Evolutionary conservation across 2,797 vertebrate genomes (phyloP).

Genomic region (Thamnophis elegans): DNA sequence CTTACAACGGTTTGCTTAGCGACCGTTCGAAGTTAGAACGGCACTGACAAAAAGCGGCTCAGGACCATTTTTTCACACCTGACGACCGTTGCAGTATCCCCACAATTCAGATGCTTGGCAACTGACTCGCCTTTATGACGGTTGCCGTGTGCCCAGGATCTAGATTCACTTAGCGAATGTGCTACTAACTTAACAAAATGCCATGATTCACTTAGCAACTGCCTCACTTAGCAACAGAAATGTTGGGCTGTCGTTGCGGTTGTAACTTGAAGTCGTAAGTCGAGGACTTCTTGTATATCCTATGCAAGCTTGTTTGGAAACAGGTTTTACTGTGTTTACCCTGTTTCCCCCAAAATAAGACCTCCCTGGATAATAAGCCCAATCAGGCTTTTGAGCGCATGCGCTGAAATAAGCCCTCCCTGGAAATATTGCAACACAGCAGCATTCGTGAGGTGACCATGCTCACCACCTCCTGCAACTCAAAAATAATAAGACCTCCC

Average conservation of each 20-base stretch:
- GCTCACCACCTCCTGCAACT: no score
- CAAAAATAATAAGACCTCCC: no score
- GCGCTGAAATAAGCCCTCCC: no score
- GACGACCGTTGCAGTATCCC: background rate
- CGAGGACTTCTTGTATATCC: background rate
- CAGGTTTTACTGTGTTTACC: background rate
- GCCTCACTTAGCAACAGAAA: no score
- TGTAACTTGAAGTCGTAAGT: background rate
- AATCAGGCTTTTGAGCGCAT: no score
- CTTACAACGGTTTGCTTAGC: background rate
- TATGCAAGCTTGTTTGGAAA: background rate
- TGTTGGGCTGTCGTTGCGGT: background rate
- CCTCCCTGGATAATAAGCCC: no score
- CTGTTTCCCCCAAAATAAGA: no score
- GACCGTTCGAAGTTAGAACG: background rate
- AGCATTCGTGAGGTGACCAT: no score
- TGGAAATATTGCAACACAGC: no score
- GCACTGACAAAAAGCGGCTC: background rate
- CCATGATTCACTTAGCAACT: no score
- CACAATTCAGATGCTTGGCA: background rate
- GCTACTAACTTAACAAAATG: no score
- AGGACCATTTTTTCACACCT: background rate
- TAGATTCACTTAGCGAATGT: no score
- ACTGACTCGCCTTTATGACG: background rate
- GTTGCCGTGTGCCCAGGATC: background rate